A percentile compares a stretch with the other conserved stretches of the same genome.
These are phyloP conservation scores for Cettia cetti DNA, from an alignment of 2,113 vertebrate genomes.

Conservation along the genomic window DNA sequence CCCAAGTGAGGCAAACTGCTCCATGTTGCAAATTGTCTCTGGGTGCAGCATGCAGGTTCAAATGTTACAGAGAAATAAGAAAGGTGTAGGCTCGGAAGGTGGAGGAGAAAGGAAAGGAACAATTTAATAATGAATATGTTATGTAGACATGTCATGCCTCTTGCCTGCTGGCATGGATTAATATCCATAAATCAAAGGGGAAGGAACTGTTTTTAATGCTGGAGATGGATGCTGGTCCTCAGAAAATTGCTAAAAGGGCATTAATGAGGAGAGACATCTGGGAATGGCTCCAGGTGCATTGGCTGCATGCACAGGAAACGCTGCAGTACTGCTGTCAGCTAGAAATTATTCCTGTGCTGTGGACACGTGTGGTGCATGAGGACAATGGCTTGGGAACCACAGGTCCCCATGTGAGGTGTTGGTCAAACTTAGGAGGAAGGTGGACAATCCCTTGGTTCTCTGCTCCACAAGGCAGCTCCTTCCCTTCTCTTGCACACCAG, in stretches of 20 bases:
- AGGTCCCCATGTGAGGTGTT: fast-evolving
- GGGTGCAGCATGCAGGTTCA: not conserved
- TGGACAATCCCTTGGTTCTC: not conserved
- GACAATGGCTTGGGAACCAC: not conserved
- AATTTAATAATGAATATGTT: constrained; percentile 55
- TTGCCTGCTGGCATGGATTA: constrained; percentile 48
- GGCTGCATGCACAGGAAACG: not conserved
- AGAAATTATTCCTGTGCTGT: constrained; percentile 1
- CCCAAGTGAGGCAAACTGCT: not conserved
- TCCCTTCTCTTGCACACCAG: not conserved
- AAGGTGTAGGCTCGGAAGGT: not conserved
- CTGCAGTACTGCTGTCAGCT: constrained; percentile 12
- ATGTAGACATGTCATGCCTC: constrained; percentile 41
- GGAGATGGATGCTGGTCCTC: constrained; percentile 44
- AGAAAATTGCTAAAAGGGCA: constrained; percentile 54
- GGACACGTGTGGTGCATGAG: not conserved
- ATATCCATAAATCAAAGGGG: constrained; percentile 63
- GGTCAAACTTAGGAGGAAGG: not conserved
- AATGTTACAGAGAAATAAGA: not conserved
- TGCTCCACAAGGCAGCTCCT: not conserved
- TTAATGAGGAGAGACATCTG: constrained; percentile 49
- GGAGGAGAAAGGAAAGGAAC: not conserved
- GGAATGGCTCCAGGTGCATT: constrained; percentile 43
- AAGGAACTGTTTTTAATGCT: constrained; percentile 61
- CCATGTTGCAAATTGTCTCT: not conserved